Base-by-base conservation (phyloP, 2,113 vertebrate genomes). In the Hystrix brachyura region DNA sequence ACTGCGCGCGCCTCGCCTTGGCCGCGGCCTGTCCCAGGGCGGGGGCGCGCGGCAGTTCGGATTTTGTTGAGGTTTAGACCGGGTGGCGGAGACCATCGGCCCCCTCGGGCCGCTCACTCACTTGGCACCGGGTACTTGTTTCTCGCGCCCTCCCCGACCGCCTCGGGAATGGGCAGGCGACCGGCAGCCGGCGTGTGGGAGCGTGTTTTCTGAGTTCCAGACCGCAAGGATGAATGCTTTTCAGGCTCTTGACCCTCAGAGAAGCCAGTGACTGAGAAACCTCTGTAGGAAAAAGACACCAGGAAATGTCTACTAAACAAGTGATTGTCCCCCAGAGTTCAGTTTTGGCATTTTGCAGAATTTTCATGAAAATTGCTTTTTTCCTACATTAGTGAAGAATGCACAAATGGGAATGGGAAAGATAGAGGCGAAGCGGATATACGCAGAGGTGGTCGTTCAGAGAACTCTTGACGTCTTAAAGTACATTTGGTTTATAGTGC, bases 381-480 rank as follows among this genome's bases (percentile, higher is more conserved):
- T 17, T 71, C 79, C 76, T 23, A 0, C 71, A 55, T 85, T 80
- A 79, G 51, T 78, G 64, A 84, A 85, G 71, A 85, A 74, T 59
- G 38, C 46, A 17, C 78, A 34, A 48, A 86, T 27, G 84, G 85
- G 34, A 84, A 76, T 27, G 14, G 85, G 76, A 81, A 67, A 79
- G 78, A 43, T 85, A 59, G 2, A 23, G 38, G 57, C 32, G 19
- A 43, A 87, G 62, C 14, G 32, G 69, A 34, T 82, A 51, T 64
- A 81, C 76, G 82, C 82, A 65, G 69, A 60, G 46, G 51, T 67
- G 27, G 83, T 55, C 60, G 59, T 60, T 82, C 48, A 14, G 64
- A 78, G 78, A 84, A 92, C 84, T 94, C 89, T 57, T 60, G 96
- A 65, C 92, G 32, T 87, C 60, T 76, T 48, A 74, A 71, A 87